Percentiles rank a stretch among this genome's conserved stretches.
Conservation (phyloP, 2,888 invertebrate genomes). For the Pelosia muscerda region DNA sequence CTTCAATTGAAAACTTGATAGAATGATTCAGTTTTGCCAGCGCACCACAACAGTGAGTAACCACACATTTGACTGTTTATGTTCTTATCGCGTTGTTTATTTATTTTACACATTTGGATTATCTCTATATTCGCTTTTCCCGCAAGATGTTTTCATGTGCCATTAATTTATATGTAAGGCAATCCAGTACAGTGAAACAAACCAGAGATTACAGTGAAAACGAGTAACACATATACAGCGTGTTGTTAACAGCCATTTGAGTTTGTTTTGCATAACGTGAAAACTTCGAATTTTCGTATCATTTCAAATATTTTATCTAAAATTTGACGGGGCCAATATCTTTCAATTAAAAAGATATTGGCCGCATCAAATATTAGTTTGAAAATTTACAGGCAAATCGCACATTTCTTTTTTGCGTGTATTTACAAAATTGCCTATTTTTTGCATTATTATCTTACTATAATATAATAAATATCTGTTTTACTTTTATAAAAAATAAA, state of each 20-base stretch:
- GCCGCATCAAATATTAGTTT: no score
- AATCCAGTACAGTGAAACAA: constrained; percentile 33
- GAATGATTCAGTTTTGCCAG: constrained; percentile 26
- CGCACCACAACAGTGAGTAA: constrained; percentile 24
- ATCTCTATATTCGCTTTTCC: constrained; percentile 27
- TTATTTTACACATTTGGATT: constrained; percentile 36
- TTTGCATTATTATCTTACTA: no score
- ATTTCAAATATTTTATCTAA: neutral
- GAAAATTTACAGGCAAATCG: neutral
- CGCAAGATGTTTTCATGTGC: constrained; percentile 33
- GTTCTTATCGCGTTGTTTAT: constrained; percentile 41
- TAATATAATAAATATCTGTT: no score
- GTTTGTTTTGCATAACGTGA: constrained; percentile 21
- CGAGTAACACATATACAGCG: constrained; percentile 22
- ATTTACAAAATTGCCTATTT: no score
- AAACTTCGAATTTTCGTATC: constrained; percentile 13
- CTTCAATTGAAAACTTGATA: constrained; percentile 17
- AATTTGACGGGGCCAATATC: neutral
- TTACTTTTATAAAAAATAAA: no score
- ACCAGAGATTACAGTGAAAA: constrained; percentile 31
- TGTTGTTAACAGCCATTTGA: constrained; percentile 21
- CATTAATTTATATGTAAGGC: constrained; percentile 35
- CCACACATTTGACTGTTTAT: constrained; percentile 42
- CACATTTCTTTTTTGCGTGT: neutral
- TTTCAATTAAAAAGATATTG: no score